Base-by-base conservation (phyloP, 64 coral and sea anemone species). In the Hydrozoanthus tunicans region DNA sequence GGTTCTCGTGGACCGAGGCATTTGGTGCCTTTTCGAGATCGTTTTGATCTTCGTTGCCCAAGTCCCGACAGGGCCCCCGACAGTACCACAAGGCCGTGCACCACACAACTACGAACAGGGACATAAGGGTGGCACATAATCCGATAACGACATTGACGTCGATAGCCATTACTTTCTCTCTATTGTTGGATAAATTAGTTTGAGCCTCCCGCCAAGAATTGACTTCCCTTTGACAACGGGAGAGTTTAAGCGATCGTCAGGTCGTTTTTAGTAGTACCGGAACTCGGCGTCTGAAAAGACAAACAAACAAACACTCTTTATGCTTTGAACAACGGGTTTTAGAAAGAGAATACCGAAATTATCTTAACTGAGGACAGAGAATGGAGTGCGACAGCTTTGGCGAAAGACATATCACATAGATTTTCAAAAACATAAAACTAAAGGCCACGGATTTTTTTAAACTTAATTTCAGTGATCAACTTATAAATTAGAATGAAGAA, bases 21-120 rank as follows among this genome's bases (percentile, higher is more conserved):
- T 88, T 24, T 23, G 69, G 56, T 0, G 9, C 6, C 9, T 6
- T 74, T 70, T 88, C 67, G 6, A 14, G 6, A 26, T 74, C 84
- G 24, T 54, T 77, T 24, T 51, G 24, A 10, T 76, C 27, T n/a
- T 70, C 10, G 20, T 66, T 6, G 2, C 24, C 56, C 32, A 43
- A 1, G 32, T 43, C 32, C 23, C n/a, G n/a, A 7, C 55, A 74
- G 12, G 68, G 84, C 5, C 69, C 69, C 25, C 84, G 68, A 73
- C 84, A 88, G 11, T 88, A 88, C 70, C 84, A 88, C 66, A 88
- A 12, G 9, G 70, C 56, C 56, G 74, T 70, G 52, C 84, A 88
- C 84, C 84, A 88, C n/a, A 59, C n/a, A 6, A 88, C 84, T 23
- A 88, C 84, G 13, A 88, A 88, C 13, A 88, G 56, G 5, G 70